Conservation (phyloP, 2,888 invertebrate genomes). For the Perizoma affinitatum region DNA sequence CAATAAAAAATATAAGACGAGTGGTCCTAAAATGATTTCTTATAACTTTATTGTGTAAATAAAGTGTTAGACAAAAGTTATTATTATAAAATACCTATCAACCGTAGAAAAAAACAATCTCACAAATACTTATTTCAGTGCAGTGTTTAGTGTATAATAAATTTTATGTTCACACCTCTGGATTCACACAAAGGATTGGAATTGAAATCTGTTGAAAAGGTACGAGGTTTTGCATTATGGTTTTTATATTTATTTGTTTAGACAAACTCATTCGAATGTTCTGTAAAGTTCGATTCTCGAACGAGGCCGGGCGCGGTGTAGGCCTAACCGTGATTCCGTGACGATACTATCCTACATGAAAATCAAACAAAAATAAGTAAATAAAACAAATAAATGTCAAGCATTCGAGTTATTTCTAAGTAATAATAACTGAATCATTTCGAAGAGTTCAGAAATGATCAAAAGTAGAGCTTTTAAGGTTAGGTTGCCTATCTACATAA, state of each 20-base stretch:
- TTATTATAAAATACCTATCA: too few relatives aligned
- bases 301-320: conserved; percentile 34
- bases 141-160: conserved; percentile 45
- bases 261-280: conserved; percentile 41
- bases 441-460: too few relatives aligned
- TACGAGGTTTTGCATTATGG: conserved; percentile 45
- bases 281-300: neutral
- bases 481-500: too few relatives aligned
- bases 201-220: conserved; percentile 66
- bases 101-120: conserved; percentile 1
- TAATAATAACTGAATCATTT: neutral
- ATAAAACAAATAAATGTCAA: neutral
- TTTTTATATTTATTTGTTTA: conserved; percentile 22
- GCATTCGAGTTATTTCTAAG: neutral
- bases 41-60: too few relatives aligned
- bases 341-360: neutral
- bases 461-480: too few relatives aligned
- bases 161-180: conserved; percentile 56
- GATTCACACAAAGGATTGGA: conserved; percentile 67
- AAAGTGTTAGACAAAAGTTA: too few relatives aligned
- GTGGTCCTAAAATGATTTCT: too few relatives aligned
- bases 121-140: conserved; percentile 44
- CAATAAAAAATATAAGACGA: too few relatives aligned
- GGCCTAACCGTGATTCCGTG: conserved; percentile 51
- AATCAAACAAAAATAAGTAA: neutral